A percentile compares a stretch with the other conserved stretches of the same genome.
Conservation (phyloP, 2,888 invertebrate species). For the Drosophila niveifrons region DNA sequence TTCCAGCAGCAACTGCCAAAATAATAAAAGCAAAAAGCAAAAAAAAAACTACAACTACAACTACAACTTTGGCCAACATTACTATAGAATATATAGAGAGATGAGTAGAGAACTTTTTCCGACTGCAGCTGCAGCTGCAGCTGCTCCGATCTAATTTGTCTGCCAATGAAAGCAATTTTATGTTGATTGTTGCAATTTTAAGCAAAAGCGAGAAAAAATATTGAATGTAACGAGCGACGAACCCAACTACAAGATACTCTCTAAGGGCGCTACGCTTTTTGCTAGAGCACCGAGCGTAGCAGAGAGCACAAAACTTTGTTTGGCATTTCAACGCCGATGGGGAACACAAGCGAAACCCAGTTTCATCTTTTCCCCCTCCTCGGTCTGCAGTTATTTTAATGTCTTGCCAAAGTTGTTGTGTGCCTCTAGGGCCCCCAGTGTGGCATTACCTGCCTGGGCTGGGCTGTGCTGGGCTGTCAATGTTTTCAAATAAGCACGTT, state of each 20-base stretch:
- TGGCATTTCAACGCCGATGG: conserved; percentile 28
- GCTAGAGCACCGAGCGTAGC: conserved; percentile 21
- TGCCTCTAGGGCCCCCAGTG: conserved; percentile 16
- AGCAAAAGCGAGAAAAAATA: conserved; percentile 42
- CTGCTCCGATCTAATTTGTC: conserved; percentile 70
- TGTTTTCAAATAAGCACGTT: conserved; percentile 77
- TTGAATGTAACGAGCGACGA: neutral
- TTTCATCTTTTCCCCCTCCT: neutral
- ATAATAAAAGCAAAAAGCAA: conserved; percentile 22
- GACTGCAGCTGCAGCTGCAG: conserved; percentile 38
- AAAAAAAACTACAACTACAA: conserved; percentile 2
- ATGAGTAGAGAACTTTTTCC: neutral
- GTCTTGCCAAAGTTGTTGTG: conserved; percentile 48
- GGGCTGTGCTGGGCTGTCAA: conserved; percentile 48
- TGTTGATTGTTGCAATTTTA: conserved; percentile 61
- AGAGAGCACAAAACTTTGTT: conserved; percentile 21
- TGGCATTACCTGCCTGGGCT: conserved; percentile 8
- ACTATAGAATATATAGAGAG: conserved; percentile 3
- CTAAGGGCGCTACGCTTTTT: neutral
- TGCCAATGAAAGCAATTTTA: conserved; percentile 68
- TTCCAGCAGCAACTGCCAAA: conserved; percentile 67
- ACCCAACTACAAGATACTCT: conserved; percentile 17
- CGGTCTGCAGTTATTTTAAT: conserved; percentile 41
- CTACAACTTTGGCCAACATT: neutral
- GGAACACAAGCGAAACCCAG: conserved; percentile 17